Conservation (phyloP, 2,113 vertebrate genomes). For the Melanocharis versteri region DNA sequence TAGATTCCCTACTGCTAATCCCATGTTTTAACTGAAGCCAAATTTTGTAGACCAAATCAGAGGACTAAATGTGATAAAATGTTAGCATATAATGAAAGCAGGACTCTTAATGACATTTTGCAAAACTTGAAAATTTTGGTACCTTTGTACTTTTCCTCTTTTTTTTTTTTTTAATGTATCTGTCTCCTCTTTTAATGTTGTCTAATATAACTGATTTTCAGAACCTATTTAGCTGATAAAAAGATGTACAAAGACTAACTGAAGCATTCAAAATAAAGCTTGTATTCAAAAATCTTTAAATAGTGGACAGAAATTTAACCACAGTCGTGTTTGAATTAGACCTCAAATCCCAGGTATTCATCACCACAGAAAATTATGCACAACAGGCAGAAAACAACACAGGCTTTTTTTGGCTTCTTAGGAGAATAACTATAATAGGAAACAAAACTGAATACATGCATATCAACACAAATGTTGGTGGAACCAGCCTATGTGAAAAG, state of each 20-base stretch:
- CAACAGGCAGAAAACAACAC: conserved; percentile 41
- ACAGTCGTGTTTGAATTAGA: conserved; percentile 12
- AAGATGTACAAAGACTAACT: conserved; percentile 53
- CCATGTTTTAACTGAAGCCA: neutral
- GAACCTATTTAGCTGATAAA: conserved; percentile 31
- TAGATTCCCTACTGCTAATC: neutral
- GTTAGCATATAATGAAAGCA: neutral
- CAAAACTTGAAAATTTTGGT: neutral
- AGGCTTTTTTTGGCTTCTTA: neutral
- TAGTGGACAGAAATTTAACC: neutral
- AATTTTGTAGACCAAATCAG: neutral
- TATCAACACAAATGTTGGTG: neutral
- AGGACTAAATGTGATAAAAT: neutral
- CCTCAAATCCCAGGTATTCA: conserved; percentile 22
- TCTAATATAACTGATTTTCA: conserved; percentile 48
- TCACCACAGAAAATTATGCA: conserved; percentile 46
- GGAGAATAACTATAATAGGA: neutral
- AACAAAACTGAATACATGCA: neutral
- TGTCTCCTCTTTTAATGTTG: neutral
- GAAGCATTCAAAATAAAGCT: conserved; percentile 42
- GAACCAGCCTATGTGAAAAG: neutral
- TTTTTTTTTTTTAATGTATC: neutral
- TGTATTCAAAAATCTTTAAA: neutral
- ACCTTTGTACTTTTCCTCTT: neutral
- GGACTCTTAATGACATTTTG: neutral